These are phyloP conservation scores for Caenorhabditis plicata DNA, from an alignment of 2,888 invertebrate genomes.

Conservation along the genomic window DNA sequence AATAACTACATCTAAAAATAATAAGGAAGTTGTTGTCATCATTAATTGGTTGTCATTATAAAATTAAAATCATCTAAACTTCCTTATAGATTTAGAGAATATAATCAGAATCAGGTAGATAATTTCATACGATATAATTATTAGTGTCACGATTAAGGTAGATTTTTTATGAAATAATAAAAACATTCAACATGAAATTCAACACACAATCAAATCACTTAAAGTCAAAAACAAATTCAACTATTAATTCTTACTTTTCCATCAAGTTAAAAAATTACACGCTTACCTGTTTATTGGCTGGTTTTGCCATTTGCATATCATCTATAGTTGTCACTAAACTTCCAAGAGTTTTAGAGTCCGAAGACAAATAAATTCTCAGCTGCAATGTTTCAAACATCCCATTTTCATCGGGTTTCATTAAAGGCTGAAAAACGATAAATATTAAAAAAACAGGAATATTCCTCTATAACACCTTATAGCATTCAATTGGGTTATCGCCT, in stretches of 20 bases:
- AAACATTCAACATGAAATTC: slow-evolving; percentile 9
- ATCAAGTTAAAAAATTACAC: no score
- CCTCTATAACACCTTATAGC: slow-evolving; percentile 8
- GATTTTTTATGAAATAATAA: not conserved
- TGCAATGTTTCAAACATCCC: slow-evolving; percentile 48
- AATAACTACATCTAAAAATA: no score
- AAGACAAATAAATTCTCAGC: slow-evolving; percentile 46
- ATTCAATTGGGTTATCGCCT: slow-evolving; percentile 1
- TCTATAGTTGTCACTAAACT: slow-evolving; percentile 20
- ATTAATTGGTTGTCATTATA: no score
- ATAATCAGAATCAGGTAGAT: no score
- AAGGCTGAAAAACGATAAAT: slow-evolving; percentile 30
- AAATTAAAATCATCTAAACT: no score
- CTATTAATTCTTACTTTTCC: no score
- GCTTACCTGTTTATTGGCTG: no score
- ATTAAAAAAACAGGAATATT: not conserved
- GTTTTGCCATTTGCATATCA: slow-evolving; percentile 34
- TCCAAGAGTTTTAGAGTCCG: slow-evolving; percentile 26
- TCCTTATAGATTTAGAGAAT: no score
- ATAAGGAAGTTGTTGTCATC: no score
- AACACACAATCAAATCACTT: no score
- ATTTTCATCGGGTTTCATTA: slow-evolving; percentile 19
- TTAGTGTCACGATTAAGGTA: not conserved
- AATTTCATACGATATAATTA: no score
- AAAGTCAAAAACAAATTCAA: no score